Percentiles rank a stretch among this genome's conserved stretches.
Conservation (phyloP, 2,888 invertebrate genomes). For the Drosophila eohydei region DNA sequence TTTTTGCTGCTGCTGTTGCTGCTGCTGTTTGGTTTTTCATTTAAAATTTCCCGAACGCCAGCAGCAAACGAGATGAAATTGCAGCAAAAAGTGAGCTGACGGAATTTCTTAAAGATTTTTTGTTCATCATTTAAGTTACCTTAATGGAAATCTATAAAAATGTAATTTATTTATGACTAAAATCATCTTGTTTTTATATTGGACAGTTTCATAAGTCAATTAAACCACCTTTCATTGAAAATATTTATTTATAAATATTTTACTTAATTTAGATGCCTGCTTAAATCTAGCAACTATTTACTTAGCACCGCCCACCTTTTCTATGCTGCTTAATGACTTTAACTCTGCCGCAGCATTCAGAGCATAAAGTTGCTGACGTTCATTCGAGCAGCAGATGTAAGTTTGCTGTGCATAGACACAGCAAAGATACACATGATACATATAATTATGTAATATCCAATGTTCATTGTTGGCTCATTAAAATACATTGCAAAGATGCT, state of each 20-base stretch:
- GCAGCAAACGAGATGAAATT: constrained; percentile 1
- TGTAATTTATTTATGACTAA: background rate
- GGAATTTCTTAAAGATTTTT: background rate
- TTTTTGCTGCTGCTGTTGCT: constrained; percentile 8
- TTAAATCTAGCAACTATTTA: background rate
- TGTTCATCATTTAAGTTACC: background rate
- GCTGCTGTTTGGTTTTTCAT: constrained; percentile 8
- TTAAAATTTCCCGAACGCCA: constrained; percentile 10
- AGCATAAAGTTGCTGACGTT: constrained; percentile 10
- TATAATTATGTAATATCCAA: constrained; percentile 30
- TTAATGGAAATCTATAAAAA: background rate
- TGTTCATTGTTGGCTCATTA: constrained; percentile 49
- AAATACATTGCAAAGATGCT: constrained; percentile 45
- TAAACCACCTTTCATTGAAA: background rate
- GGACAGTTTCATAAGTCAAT: background rate
- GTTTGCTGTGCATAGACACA: constrained; percentile 21
- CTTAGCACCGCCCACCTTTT: background rate
- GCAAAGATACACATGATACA: constrained; percentile 13
- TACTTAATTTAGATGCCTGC: background rate
- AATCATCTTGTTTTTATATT: background rate
- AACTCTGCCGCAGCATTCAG: background rate
- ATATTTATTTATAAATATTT: background rate
- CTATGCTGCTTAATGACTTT: background rate
- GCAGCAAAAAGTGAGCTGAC: background rate
- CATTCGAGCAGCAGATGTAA: background rate